Base-by-base conservation (phyloP, 2,888 invertebrate species). In the Polydrusus cervinus region DNA sequence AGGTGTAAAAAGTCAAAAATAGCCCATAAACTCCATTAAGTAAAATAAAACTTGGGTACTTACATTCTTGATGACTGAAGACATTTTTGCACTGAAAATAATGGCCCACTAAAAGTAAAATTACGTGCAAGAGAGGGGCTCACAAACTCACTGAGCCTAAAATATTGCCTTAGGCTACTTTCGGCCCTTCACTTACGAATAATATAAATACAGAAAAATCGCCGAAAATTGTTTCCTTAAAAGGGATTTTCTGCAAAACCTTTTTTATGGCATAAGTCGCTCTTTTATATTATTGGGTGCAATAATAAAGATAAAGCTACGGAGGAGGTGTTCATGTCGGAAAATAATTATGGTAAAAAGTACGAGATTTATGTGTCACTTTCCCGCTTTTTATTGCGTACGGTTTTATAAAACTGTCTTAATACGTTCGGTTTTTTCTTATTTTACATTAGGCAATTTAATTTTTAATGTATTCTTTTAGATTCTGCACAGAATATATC, bases 51-150 rank as follows among this genome's bases (percentile, higher is more conserved):
- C 60, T 55, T 34, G 18, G 57, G 13, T 57, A 57, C 60, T 60
- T 68, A 68, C 68, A 60, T 53, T 34, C 43, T 68, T 60, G 68
- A 68, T 55, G 68, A 60, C 68, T 57, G 9, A 16, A 30, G 13
- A 68, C 57, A 57, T 68, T 68, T 60, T 34, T 68, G 47, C 55
- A 68, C 57, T 68, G 68, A 60, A 68, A 68, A 68, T 40, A 68
- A 68, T 60, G 34, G 47, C 47, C 20, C 16, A 38, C 30, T 57
- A 57, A 57, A 62, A 62, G 62, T 45, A 62, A 62, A 62, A 62
- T 62, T 62, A 45, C 62, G 57, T 60, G 34, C 34, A 38, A 60
- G 38, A 16, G 30, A 34, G 38, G 38, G 38, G n/a, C 38, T 38
- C 16, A 11, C 38, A 10, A 38, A 38, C 55, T 16, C 14, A 60